Conservation (phyloP, 2,888 invertebrate species). For the Tiliacea aurago region DNA sequence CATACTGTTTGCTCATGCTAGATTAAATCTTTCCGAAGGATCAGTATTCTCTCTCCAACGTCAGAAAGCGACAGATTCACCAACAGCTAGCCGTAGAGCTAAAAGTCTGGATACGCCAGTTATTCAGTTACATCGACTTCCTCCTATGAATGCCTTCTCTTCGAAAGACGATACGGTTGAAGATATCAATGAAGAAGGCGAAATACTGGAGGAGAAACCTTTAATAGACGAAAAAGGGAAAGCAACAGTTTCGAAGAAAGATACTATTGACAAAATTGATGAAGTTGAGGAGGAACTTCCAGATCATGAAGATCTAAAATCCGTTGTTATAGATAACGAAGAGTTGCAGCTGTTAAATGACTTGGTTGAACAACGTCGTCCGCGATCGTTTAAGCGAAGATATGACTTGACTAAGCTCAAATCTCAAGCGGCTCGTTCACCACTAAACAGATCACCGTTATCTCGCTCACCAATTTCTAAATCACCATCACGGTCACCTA, state of each 20-base stretch:
- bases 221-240: constrained; percentile 85
- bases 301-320: constrained; percentile 82
- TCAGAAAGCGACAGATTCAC: constrained; percentile 94
- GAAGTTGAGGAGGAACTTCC: constrained; percentile 90
- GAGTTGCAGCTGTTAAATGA: constrained; percentile 90
- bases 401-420: constrained; percentile 85
- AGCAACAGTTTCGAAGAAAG: constrained; percentile 73
- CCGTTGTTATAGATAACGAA: constrained; percentile 90
- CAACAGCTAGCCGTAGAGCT: constrained; percentile 93
- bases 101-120: constrained; percentile 96
- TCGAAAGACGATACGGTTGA: constrained; percentile 97
- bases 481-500: constrained; percentile 88
- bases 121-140: constrained; percentile 94
- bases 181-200: constrained; percentile 92
- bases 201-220: constrained; percentile 91
- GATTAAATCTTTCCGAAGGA: constrained; percentile 95
- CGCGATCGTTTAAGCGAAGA: constrained; percentile 87
- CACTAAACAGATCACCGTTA: constrained; percentile 85
- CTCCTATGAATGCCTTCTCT: constrained; percentile 96
- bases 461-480: constrained; percentile 88
- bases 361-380: constrained; percentile 87
- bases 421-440: constrained; percentile 84
- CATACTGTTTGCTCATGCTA: constrained; percentile 94
- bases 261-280: constrained; percentile 84
- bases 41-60: constrained; percentile 94